These are phyloP conservation scores for Trichomalopsis sarcophagae DNA, from an alignment of 1,140 invertebrate species.

Conservation along the genomic window DNA sequence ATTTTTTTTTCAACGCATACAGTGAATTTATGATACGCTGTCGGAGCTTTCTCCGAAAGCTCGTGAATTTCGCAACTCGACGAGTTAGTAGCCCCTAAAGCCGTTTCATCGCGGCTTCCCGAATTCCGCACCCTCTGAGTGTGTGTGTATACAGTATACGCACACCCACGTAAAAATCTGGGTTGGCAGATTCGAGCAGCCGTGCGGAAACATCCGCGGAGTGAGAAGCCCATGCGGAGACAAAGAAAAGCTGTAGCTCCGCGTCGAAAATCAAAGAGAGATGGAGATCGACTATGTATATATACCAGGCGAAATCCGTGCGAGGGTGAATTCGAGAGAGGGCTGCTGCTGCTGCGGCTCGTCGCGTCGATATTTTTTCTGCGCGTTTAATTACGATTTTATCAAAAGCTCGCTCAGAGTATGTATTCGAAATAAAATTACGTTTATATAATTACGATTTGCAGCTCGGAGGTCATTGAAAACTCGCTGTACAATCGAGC, in stretches of 20 bases:
- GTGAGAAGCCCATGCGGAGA: neutral
- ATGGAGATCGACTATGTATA: neutral
- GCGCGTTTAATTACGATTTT: neutral
- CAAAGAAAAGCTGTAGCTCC: constrained; percentile 21
- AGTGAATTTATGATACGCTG: neutral
- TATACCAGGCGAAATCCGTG: neutral
- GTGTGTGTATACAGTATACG: neutral
- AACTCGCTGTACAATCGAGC: too few relatives aligned
- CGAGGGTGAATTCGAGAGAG: constrained; percentile 29
- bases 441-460: too few relatives aligned
- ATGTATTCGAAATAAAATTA: too few relatives aligned
- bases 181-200: constrained; percentile 31
- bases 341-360: neutral
- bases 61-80: neutral
- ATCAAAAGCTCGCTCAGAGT: too few relatives aligned
- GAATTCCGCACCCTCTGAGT: neutral
- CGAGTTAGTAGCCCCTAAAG: neutral
- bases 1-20: neutral
- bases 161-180: constrained; percentile 6
- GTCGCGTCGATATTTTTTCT: neutral
- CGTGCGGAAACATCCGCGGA: constrained; percentile 26
- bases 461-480: too few relatives aligned
- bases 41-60: neutral
- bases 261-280: constrained; percentile 30
- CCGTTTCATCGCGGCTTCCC: neutral